These are phyloP conservation scores for Triplophysa rosa DNA, from an alignment of 2,113 vertebrate genomes.

Conservation along the genomic window DNA sequence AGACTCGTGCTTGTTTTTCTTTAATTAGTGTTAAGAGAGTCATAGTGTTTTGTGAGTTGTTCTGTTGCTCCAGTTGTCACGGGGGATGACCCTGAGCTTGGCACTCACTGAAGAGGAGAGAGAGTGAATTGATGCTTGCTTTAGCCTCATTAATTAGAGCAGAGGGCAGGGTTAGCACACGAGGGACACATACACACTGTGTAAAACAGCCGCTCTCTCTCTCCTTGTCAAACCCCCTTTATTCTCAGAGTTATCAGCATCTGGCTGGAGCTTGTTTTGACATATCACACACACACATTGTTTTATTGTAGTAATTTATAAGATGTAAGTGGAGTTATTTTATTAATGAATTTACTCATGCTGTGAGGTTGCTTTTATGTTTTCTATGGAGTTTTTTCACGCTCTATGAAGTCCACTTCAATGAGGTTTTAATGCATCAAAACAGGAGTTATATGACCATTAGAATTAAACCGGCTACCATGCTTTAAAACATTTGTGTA, in stretches of 20 bases:
- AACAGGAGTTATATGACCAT: too few species aligned
- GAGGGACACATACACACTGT: slow-evolving; percentile 36
- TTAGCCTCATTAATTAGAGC: slow-evolving; percentile 68
- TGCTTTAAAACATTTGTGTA: too few species aligned
- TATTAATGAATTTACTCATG: neutral
- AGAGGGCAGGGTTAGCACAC: slow-evolving; percentile 40
- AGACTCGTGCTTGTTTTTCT: slow-evolving; percentile 22
- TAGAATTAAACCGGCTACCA: too few species aligned
- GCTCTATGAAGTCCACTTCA: too few species aligned
- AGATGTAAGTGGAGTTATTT: neutral
- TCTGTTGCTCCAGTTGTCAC: slow-evolving; percentile 21
- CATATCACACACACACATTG: neutral
- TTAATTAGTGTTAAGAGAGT: slow-evolving; percentile 38
- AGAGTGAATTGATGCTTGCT: slow-evolving; percentile 55
- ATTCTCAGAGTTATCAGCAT: slow-evolving; percentile 11
- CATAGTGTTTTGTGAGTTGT: slow-evolving; percentile 28
- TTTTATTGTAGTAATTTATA: neutral
- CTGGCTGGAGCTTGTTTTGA: slow-evolving; percentile 6
- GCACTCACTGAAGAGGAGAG: slow-evolving; percentile 23
- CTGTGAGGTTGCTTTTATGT: neutral
- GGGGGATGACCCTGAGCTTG: slow-evolving; percentile 27
- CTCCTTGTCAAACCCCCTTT: neutral
- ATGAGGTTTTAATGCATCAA: too few species aligned
- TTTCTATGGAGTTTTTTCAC: too few species aligned
- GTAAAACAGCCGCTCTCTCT: slow-evolving; percentile 22